These are phyloP conservation scores for Porites evermanni DNA, from an alignment of 92 coral and sea anemone genomes.

Conservation along the genomic window DNA sequence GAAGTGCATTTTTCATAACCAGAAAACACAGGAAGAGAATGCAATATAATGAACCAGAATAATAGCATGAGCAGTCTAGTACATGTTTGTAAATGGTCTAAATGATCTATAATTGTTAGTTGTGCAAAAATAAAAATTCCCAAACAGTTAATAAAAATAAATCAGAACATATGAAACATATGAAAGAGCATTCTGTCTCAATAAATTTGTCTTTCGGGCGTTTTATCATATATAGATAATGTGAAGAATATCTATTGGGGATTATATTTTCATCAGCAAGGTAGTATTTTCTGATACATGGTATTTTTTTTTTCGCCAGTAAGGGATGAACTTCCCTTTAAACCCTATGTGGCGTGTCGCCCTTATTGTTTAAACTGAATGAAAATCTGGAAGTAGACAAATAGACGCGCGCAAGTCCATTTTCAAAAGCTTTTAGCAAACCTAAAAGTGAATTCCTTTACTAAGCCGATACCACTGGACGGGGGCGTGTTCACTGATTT, in stretches of 20 bases:
- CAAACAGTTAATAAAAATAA: neutral
- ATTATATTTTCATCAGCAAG: neutral
- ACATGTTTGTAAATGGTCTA: neutral
- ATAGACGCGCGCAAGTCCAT: conserved; percentile 14
- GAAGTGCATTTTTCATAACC: too few species aligned
- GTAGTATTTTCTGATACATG: neutral
- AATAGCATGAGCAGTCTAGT: neutral
- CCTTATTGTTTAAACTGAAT: neutral
- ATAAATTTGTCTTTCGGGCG: neutral
- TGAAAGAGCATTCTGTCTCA: neutral
- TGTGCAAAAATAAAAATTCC: neutral
- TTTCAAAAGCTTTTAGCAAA: neutral
- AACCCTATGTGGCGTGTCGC: neutral
- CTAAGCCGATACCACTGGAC: neutral
- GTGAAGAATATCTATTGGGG: neutral
- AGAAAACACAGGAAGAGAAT: too few species aligned
- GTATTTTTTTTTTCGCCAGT: conserved; percentile 4
- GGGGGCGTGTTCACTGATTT: neutral
- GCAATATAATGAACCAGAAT: too few species aligned
- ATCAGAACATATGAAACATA: neutral
- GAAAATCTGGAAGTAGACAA: neutral
- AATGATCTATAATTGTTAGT: neutral
- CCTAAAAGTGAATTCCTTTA: conserved; percentile 23
- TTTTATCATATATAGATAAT: neutral
- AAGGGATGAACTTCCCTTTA: neutral